Percentiles rank a stretch among this genome's conserved stretches.
Evolutionary conservation across 2,888 invertebrate species (phyloP).

Genomic region (Tetheella fluctuosa): DNA sequence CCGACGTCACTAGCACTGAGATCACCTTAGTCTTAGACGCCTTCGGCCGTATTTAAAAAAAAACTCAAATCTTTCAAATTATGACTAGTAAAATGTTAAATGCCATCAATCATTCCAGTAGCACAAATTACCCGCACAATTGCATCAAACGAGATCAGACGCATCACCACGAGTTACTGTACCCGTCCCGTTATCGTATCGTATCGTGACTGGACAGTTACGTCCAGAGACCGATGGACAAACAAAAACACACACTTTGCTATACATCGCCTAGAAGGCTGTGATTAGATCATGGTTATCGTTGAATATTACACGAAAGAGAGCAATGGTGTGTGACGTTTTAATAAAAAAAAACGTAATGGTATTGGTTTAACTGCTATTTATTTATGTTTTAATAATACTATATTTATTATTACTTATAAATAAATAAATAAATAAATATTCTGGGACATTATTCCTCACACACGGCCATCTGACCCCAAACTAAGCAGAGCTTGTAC

Average conservation of each 20-base stretch:
- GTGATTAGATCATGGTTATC: constrained; percentile 19
- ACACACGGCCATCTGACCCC: too few relatives aligned
- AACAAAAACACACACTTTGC: constrained; percentile 10
- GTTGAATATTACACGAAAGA: constrained; percentile 21
- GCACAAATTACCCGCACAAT: background rate
- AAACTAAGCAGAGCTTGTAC: too few relatives aligned
- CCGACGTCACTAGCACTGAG: too few relatives aligned
- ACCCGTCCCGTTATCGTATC: constrained; percentile 44
- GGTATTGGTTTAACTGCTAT: too few relatives aligned
- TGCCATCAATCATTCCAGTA: background rate
- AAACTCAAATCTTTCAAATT: too few relatives aligned
- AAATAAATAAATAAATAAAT: too few relatives aligned
- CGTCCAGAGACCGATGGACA: constrained; percentile 22
- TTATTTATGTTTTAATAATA: too few relatives aligned
- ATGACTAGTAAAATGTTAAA: too few relatives aligned
- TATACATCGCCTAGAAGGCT: constrained; percentile 3
- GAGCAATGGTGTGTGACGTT: constrained; percentile 34
- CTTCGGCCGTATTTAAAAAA: too few relatives aligned
- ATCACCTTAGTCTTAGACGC: too few relatives aligned
- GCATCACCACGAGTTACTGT: background rate
- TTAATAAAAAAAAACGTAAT: constrained; percentile 32
- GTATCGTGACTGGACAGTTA: constrained; percentile 65
- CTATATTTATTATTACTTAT: too few relatives aligned
- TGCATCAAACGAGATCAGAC: background rate
- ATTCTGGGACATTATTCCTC: too few relatives aligned